A percentile compares a stretch with the other conserved stretches of the same genome.
phyloP scores from a whole-genome alignment of 2,888 invertebrate species.

The Papilio protenor region DNA sequence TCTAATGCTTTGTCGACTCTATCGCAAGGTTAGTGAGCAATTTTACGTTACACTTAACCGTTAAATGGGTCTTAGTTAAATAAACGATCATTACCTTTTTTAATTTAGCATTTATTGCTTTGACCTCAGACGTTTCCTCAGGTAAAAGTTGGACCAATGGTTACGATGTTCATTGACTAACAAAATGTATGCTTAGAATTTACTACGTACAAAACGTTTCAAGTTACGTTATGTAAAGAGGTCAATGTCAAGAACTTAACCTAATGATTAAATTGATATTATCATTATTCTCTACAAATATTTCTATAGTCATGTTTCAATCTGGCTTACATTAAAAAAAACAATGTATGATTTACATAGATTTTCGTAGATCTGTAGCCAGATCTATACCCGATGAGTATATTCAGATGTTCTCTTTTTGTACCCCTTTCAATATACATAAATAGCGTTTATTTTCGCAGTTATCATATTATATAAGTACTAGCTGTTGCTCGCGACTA shows the following conservation, averaged over 20 bases:
- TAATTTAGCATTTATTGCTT: background rate
- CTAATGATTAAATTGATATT: slow-evolving; percentile 13
- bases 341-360: too few relatives aligned
- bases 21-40: slow-evolving; percentile 3
- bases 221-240: slow-evolving; percentile 12
- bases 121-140: background rate
- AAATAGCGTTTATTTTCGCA: background rate
- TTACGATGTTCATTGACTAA: background rate
- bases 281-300: background rate
- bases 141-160: background rate
- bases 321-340: background rate
- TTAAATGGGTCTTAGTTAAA: background rate
- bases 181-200: background rate
- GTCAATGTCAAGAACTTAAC: slow-evolving; percentile 10
- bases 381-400: too few relatives aligned
- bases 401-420: too few relatives aligned
- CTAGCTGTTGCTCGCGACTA: too few relatives aligned
- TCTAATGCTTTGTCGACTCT: background rate
- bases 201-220: background rate
- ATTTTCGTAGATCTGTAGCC: too few relatives aligned
- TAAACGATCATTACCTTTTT: background rate
- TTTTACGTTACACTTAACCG: background rate
- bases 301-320: too few relatives aligned
- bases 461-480: background rate
- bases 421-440: background rate